Percentiles rank a stretch among this genome's conserved stretches.
phyloP scores from a whole-genome alignment of 2,888 invertebrate genomes.

The Polia nebulosa region DNA sequence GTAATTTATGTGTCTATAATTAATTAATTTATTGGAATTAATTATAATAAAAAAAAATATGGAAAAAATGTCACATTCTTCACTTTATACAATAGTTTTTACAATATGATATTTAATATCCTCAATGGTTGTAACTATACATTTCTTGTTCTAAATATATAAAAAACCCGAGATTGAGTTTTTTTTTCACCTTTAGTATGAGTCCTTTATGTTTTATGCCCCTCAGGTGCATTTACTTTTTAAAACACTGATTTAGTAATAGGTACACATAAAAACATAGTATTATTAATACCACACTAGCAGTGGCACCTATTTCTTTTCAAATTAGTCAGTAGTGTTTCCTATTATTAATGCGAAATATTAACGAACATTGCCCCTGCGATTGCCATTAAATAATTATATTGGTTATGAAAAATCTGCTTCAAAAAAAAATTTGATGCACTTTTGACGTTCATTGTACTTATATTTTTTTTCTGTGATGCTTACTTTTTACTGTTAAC shows the following conservation, averaged over 20 bases:
- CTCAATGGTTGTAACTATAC: conserved; percentile 92
- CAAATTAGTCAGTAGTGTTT: too few relatives aligned
- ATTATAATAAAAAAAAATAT: conserved; percentile 85
- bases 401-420: background rate
- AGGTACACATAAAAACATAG: background rate
- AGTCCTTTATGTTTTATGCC: conserved; percentile 15
- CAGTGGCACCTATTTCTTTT: too few relatives aligned
- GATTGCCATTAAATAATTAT: background rate
- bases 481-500: background rate
- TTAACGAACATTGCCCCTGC: conserved; percentile 1
- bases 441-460: conserved; percentile 28
- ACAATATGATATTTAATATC: conserved; percentile 92
- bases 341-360: background rate
- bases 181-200: conserved; percentile 67
- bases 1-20: conserved; percentile 91
- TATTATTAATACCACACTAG: background rate
- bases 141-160: conserved; percentile 92
- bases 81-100: conserved; percentile 91
- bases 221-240: background rate
- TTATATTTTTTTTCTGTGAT: background rate
- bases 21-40: conserved; percentile 90
- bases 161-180: conserved; percentile 83
- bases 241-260: background rate
- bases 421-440: background rate
- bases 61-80: conserved; percentile 90